Evolutionary conservation across 2,797 vertebrate genomes (phyloP).

Genomic region (Sylvilagus floridanus): DNA sequence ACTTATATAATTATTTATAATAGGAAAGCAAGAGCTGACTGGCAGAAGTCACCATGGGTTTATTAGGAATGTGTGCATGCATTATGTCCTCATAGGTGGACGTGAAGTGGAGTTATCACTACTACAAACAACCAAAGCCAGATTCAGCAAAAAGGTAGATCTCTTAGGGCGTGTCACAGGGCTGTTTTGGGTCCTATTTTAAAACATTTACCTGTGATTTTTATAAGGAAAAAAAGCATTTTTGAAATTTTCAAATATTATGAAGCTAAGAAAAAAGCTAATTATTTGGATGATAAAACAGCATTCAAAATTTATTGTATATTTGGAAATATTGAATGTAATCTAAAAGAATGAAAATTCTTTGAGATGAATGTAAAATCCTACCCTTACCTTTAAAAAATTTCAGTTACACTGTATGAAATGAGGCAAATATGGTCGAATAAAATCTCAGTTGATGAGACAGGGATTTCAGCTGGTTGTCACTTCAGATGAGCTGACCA

Average conservation of each 20-base stretch:
- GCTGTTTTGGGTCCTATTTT: not conserved
- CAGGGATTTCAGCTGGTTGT: not conserved
- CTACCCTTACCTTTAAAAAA: not conserved
- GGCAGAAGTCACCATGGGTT: not conserved
- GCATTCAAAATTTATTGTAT: conserved; percentile 25
- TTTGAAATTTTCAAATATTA: conserved; percentile 34
- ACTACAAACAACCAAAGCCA: not conserved
- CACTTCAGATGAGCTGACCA: not conserved
- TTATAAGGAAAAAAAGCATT: not conserved
- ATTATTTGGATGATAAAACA: conserved; percentile 40
- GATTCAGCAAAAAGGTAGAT: not conserved
- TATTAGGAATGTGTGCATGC: not conserved
- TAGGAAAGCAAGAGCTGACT: not conserved
- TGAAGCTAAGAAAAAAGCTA: not conserved
- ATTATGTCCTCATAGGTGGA: not conserved
- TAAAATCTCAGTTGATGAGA: not conserved
- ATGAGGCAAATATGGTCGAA: not conserved
- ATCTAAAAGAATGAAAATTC: conserved; percentile 36
- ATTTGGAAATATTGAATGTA: not conserved
- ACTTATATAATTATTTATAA: not conserved
- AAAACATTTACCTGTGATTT: not conserved
- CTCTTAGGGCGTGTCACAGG: not conserved
- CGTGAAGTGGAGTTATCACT: not conserved
- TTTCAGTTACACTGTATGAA: not conserved
- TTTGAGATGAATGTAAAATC: not conserved